Conservation (phyloP, 2,888 invertebrate genomes). For the Pseudeuparius sepicola region DNA sequence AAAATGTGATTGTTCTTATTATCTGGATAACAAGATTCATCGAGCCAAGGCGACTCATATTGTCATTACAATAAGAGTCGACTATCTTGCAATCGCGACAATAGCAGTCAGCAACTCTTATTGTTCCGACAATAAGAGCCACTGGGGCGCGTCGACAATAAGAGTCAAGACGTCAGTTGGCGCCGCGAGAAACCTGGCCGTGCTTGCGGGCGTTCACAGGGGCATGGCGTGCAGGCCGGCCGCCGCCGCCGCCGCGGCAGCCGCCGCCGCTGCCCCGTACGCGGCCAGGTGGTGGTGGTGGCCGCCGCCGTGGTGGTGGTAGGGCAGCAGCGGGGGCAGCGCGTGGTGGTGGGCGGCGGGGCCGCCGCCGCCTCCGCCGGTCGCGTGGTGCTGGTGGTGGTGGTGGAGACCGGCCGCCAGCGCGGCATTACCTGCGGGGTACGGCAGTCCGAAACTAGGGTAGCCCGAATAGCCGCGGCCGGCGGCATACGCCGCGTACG, state of each 20-base stretch:
- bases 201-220: conserved; percentile 64
- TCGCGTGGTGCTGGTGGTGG: conserved; percentile 39
- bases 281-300: conserved; percentile 44
- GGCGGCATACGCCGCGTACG: conserved; percentile 93
- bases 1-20: too few species aligned
- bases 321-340: conserved; percentile 48
- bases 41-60: too few species aligned
- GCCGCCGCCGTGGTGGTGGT: conserved; percentile 47
- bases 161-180: too few species aligned
- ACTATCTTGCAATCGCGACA: too few species aligned
- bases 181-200: too few species aligned
- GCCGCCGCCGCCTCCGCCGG: conserved; percentile 43
- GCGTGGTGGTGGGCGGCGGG: conserved; percentile 36
- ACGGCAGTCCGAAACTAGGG: conserved; percentile 96
- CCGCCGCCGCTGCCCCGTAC: conserved; percentile 42
- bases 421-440: conserved; percentile 91
- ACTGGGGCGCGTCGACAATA: too few species aligned
- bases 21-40: too few species aligned
- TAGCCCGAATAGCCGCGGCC: conserved; percentile 95
- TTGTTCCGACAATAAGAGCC: too few species aligned
- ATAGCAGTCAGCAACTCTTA: too few species aligned
- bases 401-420: conserved; percentile 64
- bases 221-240: conserved; percentile 65
- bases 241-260: conserved; percentile 33
- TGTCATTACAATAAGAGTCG: too few species aligned